Percentiles rank a stretch among this genome's conserved stretches.
These are phyloP conservation scores for Drosophila eugracilis DNA, from an alignment of 1,140 invertebrate genomes.

Conservation along the genomic window DNA sequence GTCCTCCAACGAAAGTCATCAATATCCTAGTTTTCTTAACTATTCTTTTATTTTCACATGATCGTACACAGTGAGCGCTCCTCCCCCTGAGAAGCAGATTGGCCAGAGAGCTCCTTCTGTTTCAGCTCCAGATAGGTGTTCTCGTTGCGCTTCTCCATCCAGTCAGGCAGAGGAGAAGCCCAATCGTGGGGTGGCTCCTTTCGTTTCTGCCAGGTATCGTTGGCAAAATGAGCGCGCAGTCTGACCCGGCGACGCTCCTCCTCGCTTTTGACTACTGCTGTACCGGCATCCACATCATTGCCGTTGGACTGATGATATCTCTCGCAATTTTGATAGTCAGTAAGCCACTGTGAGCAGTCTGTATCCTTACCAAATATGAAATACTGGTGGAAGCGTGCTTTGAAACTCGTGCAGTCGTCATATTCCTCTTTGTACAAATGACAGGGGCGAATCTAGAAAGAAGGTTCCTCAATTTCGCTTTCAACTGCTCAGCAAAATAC, in stretches of 20 bases:
- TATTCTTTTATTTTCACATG: conserved; percentile 57
- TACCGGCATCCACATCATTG: conserved; percentile 87
- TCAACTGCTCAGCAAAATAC: conserved; percentile 3
- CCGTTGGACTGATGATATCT: conserved; percentile 87
- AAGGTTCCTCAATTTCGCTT: neutral
- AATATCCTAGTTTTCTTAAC: conserved; percentile 1
- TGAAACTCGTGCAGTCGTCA: conserved; percentile 90
- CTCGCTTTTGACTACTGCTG: conserved; percentile 90
- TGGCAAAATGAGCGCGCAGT: conserved; percentile 88
- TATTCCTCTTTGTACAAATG: conserved; percentile 91
- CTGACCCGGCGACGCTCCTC: conserved; percentile 87
- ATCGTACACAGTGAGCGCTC: conserved; percentile 61
- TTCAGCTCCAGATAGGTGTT: conserved; percentile 88
- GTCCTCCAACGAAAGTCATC: neutral
- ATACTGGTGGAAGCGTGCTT: conserved; percentile 93
- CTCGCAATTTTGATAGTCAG: conserved; percentile 90
- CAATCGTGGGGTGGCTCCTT: conserved; percentile 91
- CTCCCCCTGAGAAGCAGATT: conserved; percentile 21
- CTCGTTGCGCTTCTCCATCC: conserved; percentile 88
- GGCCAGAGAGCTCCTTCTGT: conserved; percentile 87
- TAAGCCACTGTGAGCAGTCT: conserved; percentile 92
- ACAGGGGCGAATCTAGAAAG: conserved; percentile 89
- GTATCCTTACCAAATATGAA: conserved; percentile 90
- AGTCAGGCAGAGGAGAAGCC: conserved; percentile 91
- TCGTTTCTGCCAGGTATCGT: conserved; percentile 92